Base-by-base conservation (phyloP, 2,113 vertebrate genomes). In the Halcyon malimbica region DNA sequence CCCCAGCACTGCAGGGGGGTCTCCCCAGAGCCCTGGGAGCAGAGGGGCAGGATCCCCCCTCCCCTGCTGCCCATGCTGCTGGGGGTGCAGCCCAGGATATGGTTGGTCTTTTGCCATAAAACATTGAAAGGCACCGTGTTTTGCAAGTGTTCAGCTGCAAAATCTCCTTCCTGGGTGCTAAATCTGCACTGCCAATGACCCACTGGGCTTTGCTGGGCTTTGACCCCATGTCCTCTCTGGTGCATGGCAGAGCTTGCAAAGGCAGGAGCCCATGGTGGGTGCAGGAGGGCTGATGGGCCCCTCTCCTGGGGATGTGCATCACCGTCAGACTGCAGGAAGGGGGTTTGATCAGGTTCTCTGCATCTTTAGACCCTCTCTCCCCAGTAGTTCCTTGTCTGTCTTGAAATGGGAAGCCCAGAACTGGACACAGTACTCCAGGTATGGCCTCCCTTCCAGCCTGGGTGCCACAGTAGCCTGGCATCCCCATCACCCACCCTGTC, bases 201-300 rank as follows among this genome's bases (percentile, higher is more conserved):
- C 2, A 1, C 12, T 57, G 41, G 39, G 8, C 12, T 20, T 69
- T 29, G 41, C 65, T 75, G 70, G n/a, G 37, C 26, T 25, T 48
- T 2, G 11, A 35, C 4, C 17, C 46, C 13, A 0, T 4, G 7
- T 10, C 3, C 5, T 42, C 19, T 29, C 5, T 1, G 2, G 29
- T 14, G 29, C 1, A 7, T 1, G 19, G 70, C 33, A 29, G 9
- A 44, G 54, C 35, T 29, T 39, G 50, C 29, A 11, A 19, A 50
- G 39, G 15, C 37, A 42, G 54, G 54, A 85, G 33, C n/a, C 31
- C 31, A 11, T 2, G 0, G 1, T 0, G 42, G 54, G 5, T 13
- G 26, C 20, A 6, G 51, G 7, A 35, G 35, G 37, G 17, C 6
- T 11, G 62, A 20, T 5, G 56, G 41, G 29, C 7, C 56, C 4